Conservation (phyloP, 2,113 vertebrate species). For the Sminthopsis crassicaudata region DNA sequence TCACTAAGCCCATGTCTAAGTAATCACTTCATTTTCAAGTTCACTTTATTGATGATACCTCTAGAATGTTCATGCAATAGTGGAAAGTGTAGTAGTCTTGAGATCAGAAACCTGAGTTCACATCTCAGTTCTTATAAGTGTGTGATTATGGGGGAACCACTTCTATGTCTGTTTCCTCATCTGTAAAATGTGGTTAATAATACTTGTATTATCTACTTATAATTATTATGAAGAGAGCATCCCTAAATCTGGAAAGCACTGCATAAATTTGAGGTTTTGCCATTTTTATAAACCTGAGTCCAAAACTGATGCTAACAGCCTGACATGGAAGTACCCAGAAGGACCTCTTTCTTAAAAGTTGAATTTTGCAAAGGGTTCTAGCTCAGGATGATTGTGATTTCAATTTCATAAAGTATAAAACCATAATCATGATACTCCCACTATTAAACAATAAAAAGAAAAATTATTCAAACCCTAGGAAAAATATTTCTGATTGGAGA, state of each 20-base stretch:
- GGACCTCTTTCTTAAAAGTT: neutral
- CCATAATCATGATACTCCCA: neutral
- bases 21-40: neutral
- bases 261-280: neutral
- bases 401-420: neutral
- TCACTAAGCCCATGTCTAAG: neutral
- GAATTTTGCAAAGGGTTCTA: neutral
- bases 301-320: neutral
- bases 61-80: neutral
- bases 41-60: neutral
- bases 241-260: neutral
- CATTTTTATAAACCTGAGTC: neutral
- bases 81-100: neutral
- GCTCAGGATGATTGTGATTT: neutral
- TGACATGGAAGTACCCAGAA: neutral
- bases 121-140: neutral
- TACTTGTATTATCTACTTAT: neutral
- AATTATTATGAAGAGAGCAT: neutral
- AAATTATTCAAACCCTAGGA: neutral
- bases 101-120: neutral
- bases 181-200: neutral
- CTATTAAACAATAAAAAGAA: neutral
- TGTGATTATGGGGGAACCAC: neutral
- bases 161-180: neutral
- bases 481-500: neutral